Evolutionary conservation across 1,140 invertebrate species (phyloP).

Genomic region (Zaprionus davidi): DNA sequence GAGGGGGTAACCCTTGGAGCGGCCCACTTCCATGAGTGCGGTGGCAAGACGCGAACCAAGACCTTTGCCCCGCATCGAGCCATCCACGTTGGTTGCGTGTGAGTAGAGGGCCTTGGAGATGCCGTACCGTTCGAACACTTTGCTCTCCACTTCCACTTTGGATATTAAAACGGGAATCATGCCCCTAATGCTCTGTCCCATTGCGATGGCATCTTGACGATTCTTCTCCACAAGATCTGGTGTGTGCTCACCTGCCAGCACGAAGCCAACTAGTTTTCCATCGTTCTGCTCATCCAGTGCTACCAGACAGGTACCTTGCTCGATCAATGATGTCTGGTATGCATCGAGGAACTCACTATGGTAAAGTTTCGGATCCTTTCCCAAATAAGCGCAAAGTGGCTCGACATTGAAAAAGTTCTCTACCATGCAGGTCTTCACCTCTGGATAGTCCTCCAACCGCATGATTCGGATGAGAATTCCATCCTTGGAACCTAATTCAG

Average conservation of each 20-base stretch:
- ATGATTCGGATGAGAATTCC: conserved; percentile 44
- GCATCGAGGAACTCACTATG: conserved; percentile 29
- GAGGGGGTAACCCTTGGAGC: conserved; percentile 39
- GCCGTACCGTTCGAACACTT: conserved; percentile 46
- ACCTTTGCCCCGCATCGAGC: conserved; percentile 50
- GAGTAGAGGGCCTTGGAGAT: conserved; percentile 45
- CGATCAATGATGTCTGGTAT: conserved; percentile 36
- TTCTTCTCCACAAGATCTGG: conserved; percentile 43
- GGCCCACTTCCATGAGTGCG: conserved; percentile 55
- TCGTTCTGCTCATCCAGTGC: conserved; percentile 29
- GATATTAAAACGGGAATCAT: conserved; percentile 22
- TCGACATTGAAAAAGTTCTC: conserved; percentile 39
- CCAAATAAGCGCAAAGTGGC: conserved; percentile 28
- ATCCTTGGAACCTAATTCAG: conserved; percentile 23
- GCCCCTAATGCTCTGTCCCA: conserved; percentile 26
- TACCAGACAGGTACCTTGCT: conserved; percentile 40
- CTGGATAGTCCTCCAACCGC: conserved; percentile 33
- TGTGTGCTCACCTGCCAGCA: conserved; percentile 28
- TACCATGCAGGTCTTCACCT: conserved; percentile 28
- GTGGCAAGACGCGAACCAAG: conserved; percentile 40
- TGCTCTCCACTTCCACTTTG: conserved; percentile 35
- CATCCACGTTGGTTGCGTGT: conserved; percentile 44
- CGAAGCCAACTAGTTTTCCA: conserved; percentile 45
- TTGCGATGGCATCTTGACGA: conserved; percentile 19
- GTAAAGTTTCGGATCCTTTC: conserved; percentile 16